Evolutionary conservation across 2,113 vertebrate species (phyloP).

Genomic region (Hippocampus zosterae): DNA sequence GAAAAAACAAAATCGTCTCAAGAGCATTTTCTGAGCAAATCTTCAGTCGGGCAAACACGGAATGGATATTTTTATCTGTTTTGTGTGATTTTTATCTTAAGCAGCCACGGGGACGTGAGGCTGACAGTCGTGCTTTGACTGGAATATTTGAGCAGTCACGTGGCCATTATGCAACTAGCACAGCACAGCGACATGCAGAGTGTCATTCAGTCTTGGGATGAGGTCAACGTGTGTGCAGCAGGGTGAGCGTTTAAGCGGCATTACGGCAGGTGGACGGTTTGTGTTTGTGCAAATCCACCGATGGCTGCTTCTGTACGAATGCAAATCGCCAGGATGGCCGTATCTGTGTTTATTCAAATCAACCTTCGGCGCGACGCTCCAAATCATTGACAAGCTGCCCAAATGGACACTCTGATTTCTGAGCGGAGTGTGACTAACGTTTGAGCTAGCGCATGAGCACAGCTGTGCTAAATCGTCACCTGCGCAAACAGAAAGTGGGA

Average conservation of each 20-base stretch:
- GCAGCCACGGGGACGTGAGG: slow-evolving; percentile 19
- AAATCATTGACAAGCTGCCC: slow-evolving; percentile 34
- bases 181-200: slow-evolving; percentile 54
- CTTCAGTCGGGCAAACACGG: slow-evolving; percentile 42
- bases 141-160: slow-evolving; percentile 22
- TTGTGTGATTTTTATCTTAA: slow-evolving; percentile 26
- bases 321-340: slow-evolving; percentile 35
- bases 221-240: slow-evolving; percentile 22
- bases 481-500: slow-evolving; percentile 33
- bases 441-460: slow-evolving; percentile 33
- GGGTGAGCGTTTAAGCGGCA: slow-evolving; percentile 16
- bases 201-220: slow-evolving; percentile 1
- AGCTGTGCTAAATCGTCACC: slow-evolving; percentile 31
- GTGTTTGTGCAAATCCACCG: slow-evolving; percentile 47
- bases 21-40: slow-evolving; percentile 12
- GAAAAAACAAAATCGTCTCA: slow-evolving; percentile 17
- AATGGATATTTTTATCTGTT: slow-evolving; percentile 44
- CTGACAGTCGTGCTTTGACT: slow-evolving; percentile 32
- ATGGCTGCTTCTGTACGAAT: slow-evolving; percentile 40
- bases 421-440: slow-evolving; percentile 42
- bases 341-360: slow-evolving; percentile 53
- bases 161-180: slow-evolving; percentile 44
- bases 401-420: slow-evolving; percentile 39
- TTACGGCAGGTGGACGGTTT: slow-evolving; percentile 17
- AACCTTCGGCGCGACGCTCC: slow-evolving; percentile 27